phyloP scores from a whole-genome alignment of 2,797 vertebrate genomes.

The Aplochiton taeniatus region DNA sequence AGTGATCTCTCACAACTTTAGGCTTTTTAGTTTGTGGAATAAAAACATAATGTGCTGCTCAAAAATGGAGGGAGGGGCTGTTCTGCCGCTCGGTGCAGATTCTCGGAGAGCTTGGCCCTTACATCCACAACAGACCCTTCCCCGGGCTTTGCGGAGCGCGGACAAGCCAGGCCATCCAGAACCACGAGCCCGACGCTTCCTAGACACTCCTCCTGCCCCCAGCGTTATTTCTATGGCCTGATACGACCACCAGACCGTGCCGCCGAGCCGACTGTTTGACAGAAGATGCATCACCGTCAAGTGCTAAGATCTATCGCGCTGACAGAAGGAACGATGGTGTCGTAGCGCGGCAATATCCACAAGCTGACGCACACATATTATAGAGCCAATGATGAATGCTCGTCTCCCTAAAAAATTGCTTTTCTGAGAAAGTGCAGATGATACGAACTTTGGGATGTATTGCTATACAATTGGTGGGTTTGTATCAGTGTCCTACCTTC shows the following conservation, averaged over 20 bases:
- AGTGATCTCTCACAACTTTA: slow-evolving; percentile 33
- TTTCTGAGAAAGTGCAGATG: slow-evolving; percentile 29
- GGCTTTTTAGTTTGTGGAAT: slow-evolving; percentile 43
- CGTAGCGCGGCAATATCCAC: slow-evolving; percentile 59
- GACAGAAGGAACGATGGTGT: slow-evolving; percentile 64
- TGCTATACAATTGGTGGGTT: slow-evolving; percentile 31
- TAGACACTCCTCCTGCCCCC: slow-evolving; percentile 23
- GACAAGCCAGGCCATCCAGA: too few species aligned
- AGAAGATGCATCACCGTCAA: slow-evolving; percentile 66
- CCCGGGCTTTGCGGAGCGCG: too few species aligned
- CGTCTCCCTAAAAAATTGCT: slow-evolving; percentile 18
- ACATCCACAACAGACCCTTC: too few species aligned
- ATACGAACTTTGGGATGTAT: slow-evolving; percentile 25
- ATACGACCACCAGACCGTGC: slow-evolving; percentile 54
- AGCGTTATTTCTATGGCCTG: slow-evolving; percentile 53
- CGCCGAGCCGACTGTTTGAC: slow-evolving; percentile 57
- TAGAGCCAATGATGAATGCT: slow-evolving; percentile 21
- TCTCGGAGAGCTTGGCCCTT: too few species aligned
- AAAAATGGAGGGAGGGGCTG: slow-evolving; percentile 51
- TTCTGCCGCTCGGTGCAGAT: slow-evolving; percentile 29
- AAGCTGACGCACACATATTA: slow-evolving; percentile 43
- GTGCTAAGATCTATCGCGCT: slow-evolving; percentile 61
- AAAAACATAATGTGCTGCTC: slow-evolving; percentile 59
- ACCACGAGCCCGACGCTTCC: background rate
- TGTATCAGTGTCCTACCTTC: slow-evolving; percentile 60